These are phyloP conservation scores for Tragelaphus buxtoni DNA, from an alignment of 2,113 vertebrate genomes.

Conservation along the genomic window DNA sequence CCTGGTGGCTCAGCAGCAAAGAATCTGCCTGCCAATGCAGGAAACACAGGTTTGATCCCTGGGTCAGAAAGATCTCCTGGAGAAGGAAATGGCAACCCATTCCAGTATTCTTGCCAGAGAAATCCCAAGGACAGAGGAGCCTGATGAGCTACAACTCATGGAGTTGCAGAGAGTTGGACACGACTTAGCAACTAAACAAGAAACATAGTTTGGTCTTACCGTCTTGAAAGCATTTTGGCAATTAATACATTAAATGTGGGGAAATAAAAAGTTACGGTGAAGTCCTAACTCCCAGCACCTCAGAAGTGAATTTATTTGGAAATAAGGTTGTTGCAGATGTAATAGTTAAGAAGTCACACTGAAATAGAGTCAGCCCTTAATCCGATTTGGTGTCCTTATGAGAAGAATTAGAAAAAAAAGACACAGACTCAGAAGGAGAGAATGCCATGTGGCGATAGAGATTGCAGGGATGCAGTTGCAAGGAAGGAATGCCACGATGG, in stretches of 20 bases:
- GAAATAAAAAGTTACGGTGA: background rate
- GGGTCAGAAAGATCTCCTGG: background rate
- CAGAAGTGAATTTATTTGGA: background rate
- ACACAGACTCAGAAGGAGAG: background rate
- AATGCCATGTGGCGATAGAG: background rate
- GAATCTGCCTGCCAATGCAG: background rate
- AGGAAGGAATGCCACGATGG: background rate
- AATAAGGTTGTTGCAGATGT: background rate
- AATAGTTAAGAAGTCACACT: background rate
- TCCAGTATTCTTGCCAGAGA: background rate
- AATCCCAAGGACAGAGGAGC: background rate
- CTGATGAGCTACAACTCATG: background rate
- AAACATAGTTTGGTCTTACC: background rate
- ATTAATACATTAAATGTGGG: background rate
- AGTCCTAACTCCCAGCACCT: background rate
- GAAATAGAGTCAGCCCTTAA: background rate
- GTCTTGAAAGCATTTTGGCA: slow-evolving; percentile 6
- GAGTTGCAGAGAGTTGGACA: background rate
- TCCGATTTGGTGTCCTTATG: background rate
- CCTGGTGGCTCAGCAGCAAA: background rate
- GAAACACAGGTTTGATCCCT: background rate
- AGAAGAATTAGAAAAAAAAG: background rate
- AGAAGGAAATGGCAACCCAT: background rate
- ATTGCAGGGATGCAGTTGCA: background rate
- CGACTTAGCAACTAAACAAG: background rate